These are phyloP conservation scores for Chironomus striatipennis DNA, from an alignment of 1,140 invertebrate species.

Conservation along the genomic window DNA sequence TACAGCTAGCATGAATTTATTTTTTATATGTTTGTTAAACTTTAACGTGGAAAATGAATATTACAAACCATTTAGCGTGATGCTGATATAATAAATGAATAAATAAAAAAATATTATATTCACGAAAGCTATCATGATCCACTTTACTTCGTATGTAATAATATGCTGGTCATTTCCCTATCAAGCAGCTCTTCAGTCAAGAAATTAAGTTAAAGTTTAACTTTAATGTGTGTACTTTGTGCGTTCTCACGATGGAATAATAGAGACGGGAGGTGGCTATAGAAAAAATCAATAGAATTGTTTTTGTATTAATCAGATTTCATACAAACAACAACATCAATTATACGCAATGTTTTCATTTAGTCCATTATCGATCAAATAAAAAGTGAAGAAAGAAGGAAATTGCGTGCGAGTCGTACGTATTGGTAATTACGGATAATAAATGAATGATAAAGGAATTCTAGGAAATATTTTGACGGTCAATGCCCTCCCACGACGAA, in stretches of 20 bases:
- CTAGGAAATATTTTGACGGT: not conserved
- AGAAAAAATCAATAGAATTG: not conserved
- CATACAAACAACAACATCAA: not conserved
- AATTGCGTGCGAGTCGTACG: not conserved
- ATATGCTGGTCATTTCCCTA: not conserved
- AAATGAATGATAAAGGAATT: slow-evolving; percentile 11
- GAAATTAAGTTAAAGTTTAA: too few species aligned
- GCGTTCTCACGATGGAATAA: not conserved
- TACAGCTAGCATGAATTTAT: not conserved
- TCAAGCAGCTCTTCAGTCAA: not conserved
- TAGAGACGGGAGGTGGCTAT: too few species aligned
- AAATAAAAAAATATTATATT: not conserved
- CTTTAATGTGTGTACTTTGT: not conserved
- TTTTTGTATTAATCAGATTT: not conserved
- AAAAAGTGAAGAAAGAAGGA: not conserved
- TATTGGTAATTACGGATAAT: not conserved
- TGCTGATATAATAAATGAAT: not conserved
- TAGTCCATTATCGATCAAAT: not conserved
- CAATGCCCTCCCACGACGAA: not conserved
- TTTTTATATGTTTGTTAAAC: not conserved
- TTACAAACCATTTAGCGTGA: not conserved
- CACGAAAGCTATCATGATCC: not conserved
- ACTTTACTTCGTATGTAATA: not conserved
- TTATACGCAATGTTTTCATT: not conserved
- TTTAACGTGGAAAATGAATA: not conserved